Base-by-base conservation (phyloP, 2,797 vertebrate genomes). In the Otus scops region DNA sequence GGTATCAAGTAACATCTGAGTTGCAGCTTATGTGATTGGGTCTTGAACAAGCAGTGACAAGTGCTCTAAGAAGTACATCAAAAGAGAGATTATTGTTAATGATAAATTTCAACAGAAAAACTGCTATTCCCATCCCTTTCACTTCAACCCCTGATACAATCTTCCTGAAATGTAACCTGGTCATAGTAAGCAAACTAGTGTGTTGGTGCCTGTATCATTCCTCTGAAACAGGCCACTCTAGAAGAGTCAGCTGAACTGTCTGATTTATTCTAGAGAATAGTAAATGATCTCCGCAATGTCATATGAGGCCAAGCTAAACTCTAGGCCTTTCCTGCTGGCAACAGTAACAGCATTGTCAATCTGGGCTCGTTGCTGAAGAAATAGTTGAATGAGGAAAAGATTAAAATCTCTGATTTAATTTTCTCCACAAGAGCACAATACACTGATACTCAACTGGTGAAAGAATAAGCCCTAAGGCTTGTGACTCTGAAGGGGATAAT, bases 261-360 rank as follows among this genome's bases (percentile, higher is more conserved):
- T 30, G 51, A 60, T 48, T 60, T 39, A 67, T 50, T 92, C 89
- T 48, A 51, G 70, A 71, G 93, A 94, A 57, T 26, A 67, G n/a
- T 10, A 76, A 89, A 70, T 17, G 3, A 54, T 30, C 36, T 50
- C 69, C 4, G 19, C 71, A 89, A 61, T n/a, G 27, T 71, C 92
- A 78, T 87, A 84, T 41, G 64, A 82, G 76, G 90, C 38, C 60
- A 93, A 94, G 59, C 21, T 86, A 56, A 89, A 91, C 4, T 81
- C 85, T 76, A 92, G 68, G 26, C 85, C 88, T 36, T 91, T 95
- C 30, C 90, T 85, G n/a, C 80, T 94, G 89, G 94, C 87, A 75
- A 84, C 91, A 43, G 67, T 68, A 92, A 96, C 26, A 85, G 75
- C 48, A 64, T 54, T 50, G 65, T 84, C 24, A 68, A 75, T 47